Conservation (phyloP, 2,113 vertebrate genomes). For the Pangasianodon hypophthalmus region DNA sequence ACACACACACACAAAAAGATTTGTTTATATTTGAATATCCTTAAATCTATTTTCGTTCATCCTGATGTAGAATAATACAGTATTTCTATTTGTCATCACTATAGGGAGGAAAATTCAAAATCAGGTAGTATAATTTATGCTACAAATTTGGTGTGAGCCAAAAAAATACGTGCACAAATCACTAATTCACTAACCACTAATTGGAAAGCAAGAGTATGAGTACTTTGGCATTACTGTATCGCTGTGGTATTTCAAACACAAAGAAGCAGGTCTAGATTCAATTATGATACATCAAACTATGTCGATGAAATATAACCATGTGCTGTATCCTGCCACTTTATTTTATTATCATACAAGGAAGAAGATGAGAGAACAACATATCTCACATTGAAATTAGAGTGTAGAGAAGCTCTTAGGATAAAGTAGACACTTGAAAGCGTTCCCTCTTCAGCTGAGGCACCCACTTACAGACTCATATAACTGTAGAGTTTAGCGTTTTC, state of each 20-base stretch:
- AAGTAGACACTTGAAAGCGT: not conserved
- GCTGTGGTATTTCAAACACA: not conserved
- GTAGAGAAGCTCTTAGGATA: slow-evolving; percentile 9
- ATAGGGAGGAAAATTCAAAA: not conserved
- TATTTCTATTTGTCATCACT: not conserved
- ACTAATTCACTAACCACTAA: not conserved
- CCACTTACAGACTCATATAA: not conserved
- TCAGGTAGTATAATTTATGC: not conserved
- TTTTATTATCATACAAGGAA: not conserved
- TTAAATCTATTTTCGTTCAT: not conserved
- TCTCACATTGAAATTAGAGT: not conserved
- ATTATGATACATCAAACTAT: not conserved
- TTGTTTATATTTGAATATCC: not conserved
- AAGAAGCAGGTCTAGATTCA: not conserved
- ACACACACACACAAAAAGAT: not conserved
- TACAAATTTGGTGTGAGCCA: not conserved
- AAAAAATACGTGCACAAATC: not conserved
- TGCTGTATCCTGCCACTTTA: not conserved
- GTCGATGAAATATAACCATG: not conserved
- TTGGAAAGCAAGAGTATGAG: not conserved
- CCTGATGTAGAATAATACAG: not conserved
- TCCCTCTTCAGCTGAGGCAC: not conserved
- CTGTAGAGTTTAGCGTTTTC: not conserved
- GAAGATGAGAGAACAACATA: not conserved
- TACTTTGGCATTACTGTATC: not conserved